Conservation (phyloP, 2,888 invertebrate species). For the Nezara viridula region DNA sequence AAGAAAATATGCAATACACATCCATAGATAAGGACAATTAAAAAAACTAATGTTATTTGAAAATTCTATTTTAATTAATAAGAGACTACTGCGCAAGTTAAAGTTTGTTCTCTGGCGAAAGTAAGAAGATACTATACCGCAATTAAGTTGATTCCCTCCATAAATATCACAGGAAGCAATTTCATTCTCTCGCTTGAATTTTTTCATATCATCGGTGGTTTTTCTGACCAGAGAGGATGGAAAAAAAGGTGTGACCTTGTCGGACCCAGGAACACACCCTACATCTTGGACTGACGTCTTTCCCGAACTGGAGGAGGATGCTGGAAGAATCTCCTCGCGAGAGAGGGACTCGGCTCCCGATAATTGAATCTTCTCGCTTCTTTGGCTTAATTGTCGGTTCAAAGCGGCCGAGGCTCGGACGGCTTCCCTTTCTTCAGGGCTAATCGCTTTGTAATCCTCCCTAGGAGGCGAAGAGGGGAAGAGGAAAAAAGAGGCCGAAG, state of each 20-base stretch:
- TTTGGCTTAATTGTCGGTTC: conserved; percentile 40
- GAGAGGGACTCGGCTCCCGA: not conserved
- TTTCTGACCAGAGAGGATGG: not conserved
- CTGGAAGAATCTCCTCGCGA: not conserved
- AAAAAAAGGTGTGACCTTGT: conserved; percentile 3
- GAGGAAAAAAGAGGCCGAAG: not conserved
- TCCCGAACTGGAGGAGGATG: not conserved
- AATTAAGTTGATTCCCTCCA: not conserved
- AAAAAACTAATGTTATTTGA: no score
- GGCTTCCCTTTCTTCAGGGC: not conserved
- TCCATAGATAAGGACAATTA: no score
- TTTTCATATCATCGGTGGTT: not conserved
- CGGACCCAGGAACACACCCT: not conserved
- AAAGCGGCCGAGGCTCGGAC: not conserved
- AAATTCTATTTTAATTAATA: no score
- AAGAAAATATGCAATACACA: no score
- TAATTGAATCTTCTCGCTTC: conserved; percentile 55
- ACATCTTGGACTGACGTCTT: not conserved
- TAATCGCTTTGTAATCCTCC: not conserved
- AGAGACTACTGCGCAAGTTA: no score
- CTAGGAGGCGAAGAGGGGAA: not conserved
- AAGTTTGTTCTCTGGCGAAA: not conserved
- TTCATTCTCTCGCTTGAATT: not conserved
- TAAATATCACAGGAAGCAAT: not conserved
- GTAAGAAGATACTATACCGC: not conserved